Base-by-base conservation (phyloP, 2,888 invertebrate genomes). In the Lepidonotus clava region DNA sequence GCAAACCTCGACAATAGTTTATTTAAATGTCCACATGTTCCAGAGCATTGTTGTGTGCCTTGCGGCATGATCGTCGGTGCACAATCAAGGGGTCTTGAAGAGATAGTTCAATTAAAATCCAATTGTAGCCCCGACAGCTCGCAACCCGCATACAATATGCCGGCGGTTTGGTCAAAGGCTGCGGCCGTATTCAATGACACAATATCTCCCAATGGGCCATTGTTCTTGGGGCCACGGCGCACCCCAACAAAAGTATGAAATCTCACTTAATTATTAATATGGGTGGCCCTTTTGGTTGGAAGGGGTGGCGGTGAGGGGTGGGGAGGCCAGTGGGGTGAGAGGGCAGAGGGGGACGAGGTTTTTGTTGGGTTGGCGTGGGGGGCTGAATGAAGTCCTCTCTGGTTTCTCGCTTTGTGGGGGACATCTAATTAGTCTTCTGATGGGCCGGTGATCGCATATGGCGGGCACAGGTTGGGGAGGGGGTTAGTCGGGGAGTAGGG, bases 211-310 rank as follows among this genome's bases (percentile, higher is more conserved):
- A 71, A 71, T 71, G 71, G 36, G 2, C 1, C 18, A 34, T 36
- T 71, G 34, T 34, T 71, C 38, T 34, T 38, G 38, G 36, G 14
- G 14, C 71, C n/a, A 14, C 6, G 14, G 8, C 46, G 41, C 80
- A 80, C 41, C 34, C 80, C 41, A 18, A 46, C 80, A 80, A 46
- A 41, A 28, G 80, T 46, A 80, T 80, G 41, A 51, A 80, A 46
- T 80, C 46, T 80, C 46, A 80, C 41, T 80, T 80, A 80, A 46
- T 80, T 80, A 46, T 80, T 80, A 14, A 80, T 80, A 28, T 6
- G 5, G 46, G 80, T 46, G 80, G n/a, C 46, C 8, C 46, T 24
- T 38, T 38, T 77, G 77, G 77, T 71, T 24, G 24, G 32, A 21
- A n/a, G 76, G 4, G 76, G 76, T 6, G 36, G 76, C n/a, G 38